Conservation (phyloP, 1,140 invertebrate genomes). For the Mactra quadrangularis region DNA sequence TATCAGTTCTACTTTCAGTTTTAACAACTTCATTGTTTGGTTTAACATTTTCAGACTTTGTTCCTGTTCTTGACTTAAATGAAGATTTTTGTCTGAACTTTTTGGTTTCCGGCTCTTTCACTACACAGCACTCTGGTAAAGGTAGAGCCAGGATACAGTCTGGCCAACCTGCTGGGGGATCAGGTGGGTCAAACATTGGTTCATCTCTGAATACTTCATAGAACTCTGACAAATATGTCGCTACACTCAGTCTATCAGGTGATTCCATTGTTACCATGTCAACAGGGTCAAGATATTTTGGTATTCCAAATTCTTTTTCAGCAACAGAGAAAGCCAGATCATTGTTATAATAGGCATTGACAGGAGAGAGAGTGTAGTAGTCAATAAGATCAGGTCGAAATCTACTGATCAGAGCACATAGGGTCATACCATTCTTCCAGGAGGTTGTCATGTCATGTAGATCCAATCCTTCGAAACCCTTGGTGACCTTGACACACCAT, state of each 20-base stretch:
- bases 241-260: slow-evolving; percentile 50
- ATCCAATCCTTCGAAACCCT: slow-evolving; percentile 92
- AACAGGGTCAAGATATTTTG: slow-evolving; percentile 34
- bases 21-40: background rate
- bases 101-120: background rate
- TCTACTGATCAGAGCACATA: slow-evolving; percentile 97
- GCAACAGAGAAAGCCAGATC: slow-evolving; percentile 49
- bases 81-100: too few relatives aligned
- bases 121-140: background rate
- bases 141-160: background rate
- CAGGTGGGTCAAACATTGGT: slow-evolving; percentile 40
- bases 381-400: slow-evolving; percentile 95
- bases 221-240: slow-evolving; percentile 52
- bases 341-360: slow-evolving; percentile 49
- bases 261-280: slow-evolving; percentile 48
- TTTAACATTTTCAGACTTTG: too few relatives aligned
- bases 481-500: slow-evolving; percentile 95
- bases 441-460: slow-evolving; percentile 95
- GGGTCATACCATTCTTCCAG: slow-evolving; percentile 95
- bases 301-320: slow-evolving; percentile 55
- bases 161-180: slow-evolving; percentile 19
- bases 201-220: slow-evolving; percentile 53
- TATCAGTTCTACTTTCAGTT: background rate
- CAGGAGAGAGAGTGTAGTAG: slow-evolving; percentile 51
- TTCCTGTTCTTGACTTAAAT: background rate